Conservation (phyloP, 2,797 vertebrate species). For the Oceanodroma leucorhoa region DNA sequence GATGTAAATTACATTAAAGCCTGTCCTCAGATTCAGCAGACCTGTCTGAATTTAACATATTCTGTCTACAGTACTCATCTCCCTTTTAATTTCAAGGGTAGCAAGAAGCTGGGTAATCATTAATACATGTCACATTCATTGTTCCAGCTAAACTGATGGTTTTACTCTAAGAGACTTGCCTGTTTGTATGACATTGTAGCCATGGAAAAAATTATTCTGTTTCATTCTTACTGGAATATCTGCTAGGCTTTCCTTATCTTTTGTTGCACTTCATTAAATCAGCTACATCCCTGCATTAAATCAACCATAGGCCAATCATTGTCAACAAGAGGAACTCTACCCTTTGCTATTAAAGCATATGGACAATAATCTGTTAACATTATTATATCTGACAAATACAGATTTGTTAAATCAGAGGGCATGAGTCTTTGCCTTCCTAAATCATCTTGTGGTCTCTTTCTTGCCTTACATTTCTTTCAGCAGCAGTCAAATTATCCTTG, state of each 20-base stretch:
- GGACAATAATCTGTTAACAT: neutral
- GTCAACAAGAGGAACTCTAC: neutral
- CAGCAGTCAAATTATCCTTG: neutral
- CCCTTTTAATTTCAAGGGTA: neutral
- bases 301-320: neutral
- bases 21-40: neutral
- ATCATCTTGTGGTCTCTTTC: neutral
- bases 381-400: slow-evolving; percentile 26
- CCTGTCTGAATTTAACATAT: neutral
- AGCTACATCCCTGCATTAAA: neutral
- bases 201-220: neutral
- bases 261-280: neutral
- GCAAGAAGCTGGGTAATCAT: neutral
- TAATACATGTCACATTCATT: neutral
- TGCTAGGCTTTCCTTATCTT: neutral
- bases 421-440: slow-evolving; percentile 7
- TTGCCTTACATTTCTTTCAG: neutral
- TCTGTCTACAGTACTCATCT: neutral
- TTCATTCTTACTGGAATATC: neutral
- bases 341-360: slow-evolving; percentile 4
- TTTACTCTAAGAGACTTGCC: neutral
- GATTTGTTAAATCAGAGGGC: neutral
- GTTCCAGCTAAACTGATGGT: neutral
- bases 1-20: neutral
- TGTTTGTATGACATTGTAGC: neutral